Evolutionary conservation across 2,113 vertebrate species (phyloP), one percentile per base, ranked within the genome.

Genomic region (Carassius auratus): DNA sequence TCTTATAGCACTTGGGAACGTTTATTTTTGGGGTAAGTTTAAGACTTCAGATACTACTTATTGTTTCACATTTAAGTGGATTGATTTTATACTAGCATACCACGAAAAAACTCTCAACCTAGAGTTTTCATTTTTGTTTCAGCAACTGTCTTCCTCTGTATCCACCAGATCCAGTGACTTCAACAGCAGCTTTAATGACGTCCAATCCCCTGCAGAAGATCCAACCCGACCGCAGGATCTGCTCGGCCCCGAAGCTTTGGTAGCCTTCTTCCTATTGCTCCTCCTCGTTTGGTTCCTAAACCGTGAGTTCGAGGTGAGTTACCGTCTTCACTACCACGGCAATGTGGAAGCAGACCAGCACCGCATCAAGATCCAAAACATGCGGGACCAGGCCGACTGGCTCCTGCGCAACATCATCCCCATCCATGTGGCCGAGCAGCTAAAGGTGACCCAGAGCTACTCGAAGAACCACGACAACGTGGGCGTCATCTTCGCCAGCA

Each of bases 201-300:
- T 68, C 26, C 79, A 76, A 12, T 68, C 79, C 10, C 30, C 85
- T 9, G 13, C 0, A 19, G 59, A 82, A 12, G 42, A 26, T 52
- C 10, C 8, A 1, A 13, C 61, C n/a, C 26, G 36, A 17, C 13
- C 96, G 95, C 93, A 94, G 26, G 91, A 94, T 74, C 91, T 94
- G 5, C 91, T 97, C 0, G 91, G 97, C 59, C 94, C 94, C 71
- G 98, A 99, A 87, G 94, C 95, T 8, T 86, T 95, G 61, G 92
- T 99, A 52, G 95, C 96, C 73, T 95, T 97, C 91, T 97, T 97
- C 87, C 94, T 99, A 73, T 95, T 99, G 33, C 96, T 99, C 0
- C 95, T 99, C 23, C 92, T 99, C 19, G 96, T 99, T 86, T 99
- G 98, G 98, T 98, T 99, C 92, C 95, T 99, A 89, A 99, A 99